Percentiles rank a stretch among this genome's conserved stretches.
These are phyloP conservation scores for Melanargia galathea DNA, from an alignment of 2,888 invertebrate species.

Conservation along the genomic window DNA sequence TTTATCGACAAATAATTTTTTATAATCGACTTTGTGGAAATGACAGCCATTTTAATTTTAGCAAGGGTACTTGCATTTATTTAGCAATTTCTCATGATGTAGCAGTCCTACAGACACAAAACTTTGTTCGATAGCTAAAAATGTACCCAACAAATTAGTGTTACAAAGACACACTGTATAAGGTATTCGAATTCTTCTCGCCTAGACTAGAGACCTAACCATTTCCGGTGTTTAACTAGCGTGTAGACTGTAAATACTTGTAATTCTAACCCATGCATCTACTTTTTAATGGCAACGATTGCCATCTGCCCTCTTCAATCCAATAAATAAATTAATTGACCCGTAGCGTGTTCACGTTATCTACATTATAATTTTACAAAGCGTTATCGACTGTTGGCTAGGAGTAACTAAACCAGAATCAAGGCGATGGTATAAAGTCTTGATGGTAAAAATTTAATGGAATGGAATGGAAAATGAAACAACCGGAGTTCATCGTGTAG, in stretches of 20 bases:
- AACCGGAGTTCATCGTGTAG: too few relatives aligned
- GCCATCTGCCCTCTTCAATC: slow-evolving; percentile 13
- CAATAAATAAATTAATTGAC: slow-evolving; percentile 3
- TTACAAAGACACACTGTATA: too few relatives aligned
- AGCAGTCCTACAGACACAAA: too few relatives aligned
- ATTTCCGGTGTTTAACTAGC: slow-evolving; percentile 14
- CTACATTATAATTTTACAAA: neutral
- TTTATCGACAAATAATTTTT: too few relatives aligned
- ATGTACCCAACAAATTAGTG: too few relatives aligned
- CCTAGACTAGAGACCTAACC: neutral
- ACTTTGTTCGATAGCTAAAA: too few relatives aligned
- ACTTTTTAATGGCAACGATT: neutral
- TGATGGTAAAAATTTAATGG: too few relatives aligned
- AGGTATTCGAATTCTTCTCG: neutral
- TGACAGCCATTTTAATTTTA: too few relatives aligned
- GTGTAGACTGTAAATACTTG: neutral
- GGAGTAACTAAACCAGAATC: neutral
- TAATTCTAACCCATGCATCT: neutral
- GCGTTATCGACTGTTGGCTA: neutral
- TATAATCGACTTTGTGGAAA: too few relatives aligned
- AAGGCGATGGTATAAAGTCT: neutral
- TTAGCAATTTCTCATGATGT: too few relatives aligned
- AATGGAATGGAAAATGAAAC: too few relatives aligned
- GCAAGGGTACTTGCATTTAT: too few relatives aligned
- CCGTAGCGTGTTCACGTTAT: neutral